Conservation (phyloP, 2,797 vertebrate genomes). For the Arnoldichthys spilopterus region DNA sequence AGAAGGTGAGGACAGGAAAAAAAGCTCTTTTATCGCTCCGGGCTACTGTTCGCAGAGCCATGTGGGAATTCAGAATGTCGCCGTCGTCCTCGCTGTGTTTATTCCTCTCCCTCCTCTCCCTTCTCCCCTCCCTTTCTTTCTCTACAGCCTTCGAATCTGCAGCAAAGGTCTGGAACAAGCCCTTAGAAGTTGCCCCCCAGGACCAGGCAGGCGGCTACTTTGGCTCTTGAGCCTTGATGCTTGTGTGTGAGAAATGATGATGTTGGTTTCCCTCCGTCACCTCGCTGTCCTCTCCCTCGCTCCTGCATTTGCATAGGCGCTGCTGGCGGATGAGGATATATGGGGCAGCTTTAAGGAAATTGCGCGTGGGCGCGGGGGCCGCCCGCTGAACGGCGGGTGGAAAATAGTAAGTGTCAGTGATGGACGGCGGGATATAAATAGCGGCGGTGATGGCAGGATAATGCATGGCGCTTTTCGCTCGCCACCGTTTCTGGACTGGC, state of each 20-base stretch:
- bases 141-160: constrained; percentile 15
- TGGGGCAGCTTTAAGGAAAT: constrained; percentile 83
- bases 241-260: constrained; percentile 55
- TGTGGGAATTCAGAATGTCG: constrained; percentile 79
- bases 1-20: constrained; percentile 75
- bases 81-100: constrained; percentile 70
- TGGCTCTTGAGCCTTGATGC: constrained; percentile 32
- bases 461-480: constrained; percentile 81
- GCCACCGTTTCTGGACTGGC: constrained; percentile 80
- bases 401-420: constrained; percentile 84
- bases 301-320: constrained; percentile 77
- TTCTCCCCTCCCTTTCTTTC: constrained; percentile 7
- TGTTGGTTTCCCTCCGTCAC: constrained; percentile 75
- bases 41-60: constrained; percentile 77
- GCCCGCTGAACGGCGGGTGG: constrained; percentile 64
- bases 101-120: constrained; percentile 53
- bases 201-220: neutral
- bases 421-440: constrained; percentile 87
- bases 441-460: constrained; percentile 84
- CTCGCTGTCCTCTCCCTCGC: constrained; percentile 67
- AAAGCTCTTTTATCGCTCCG: constrained; percentile 75
- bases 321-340: constrained; percentile 74
- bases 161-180: constrained; percentile 10
- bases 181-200: constrained; percentile 35
- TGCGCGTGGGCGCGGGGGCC: constrained; percentile 55